Base-by-base conservation (phyloP, 2,888 invertebrate genomes). In the Halictus ligatus region DNA sequence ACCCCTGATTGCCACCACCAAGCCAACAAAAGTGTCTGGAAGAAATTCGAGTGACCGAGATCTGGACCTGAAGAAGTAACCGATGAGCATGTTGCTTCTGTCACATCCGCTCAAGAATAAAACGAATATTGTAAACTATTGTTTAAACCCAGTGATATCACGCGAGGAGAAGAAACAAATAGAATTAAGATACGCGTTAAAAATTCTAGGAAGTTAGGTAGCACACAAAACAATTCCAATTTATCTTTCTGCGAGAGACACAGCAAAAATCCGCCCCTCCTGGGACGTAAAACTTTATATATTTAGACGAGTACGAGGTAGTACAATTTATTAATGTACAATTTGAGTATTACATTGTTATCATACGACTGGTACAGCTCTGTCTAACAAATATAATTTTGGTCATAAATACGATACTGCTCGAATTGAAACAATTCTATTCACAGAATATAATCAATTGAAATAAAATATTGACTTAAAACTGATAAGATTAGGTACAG, bases 321-420 rank as follows among this genome's bases (percentile, higher is more conserved):
- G 40, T 46, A 80, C 80, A 80, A 75, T 90, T 90, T 90, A 90
- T 89, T 90, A 86, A 80, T 75, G n/a, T 89, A 89, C 84, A 88
- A 80, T 76, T 80, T 21, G 71, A 82, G 80, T 79, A 81, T 83
- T 64, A 48, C 35, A 71, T 35, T 86, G 81, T 78, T 86, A 85
- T 75, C 58, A 74, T 77, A 89, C 71, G 85, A 77, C 74, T 85
- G 78, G 79, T 67, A 71, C 58, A 64, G 18, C n/a, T 54, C 10
- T 48, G 67, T 71, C 21, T 79, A 69, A 72, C 60, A 78, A 43
- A 35, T 40, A 35, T 1, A 78, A 10, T 84, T 64, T 50, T 13
- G 67, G 8, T 85, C 69, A 79, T 75, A 76, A 78, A 80, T 71
- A 58, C 12, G 10, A 54, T 73, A 72, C 72, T 40, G 40, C 67